Conservation (phyloP, 2,113 vertebrate species). For the Cercocebus atys region DNA sequence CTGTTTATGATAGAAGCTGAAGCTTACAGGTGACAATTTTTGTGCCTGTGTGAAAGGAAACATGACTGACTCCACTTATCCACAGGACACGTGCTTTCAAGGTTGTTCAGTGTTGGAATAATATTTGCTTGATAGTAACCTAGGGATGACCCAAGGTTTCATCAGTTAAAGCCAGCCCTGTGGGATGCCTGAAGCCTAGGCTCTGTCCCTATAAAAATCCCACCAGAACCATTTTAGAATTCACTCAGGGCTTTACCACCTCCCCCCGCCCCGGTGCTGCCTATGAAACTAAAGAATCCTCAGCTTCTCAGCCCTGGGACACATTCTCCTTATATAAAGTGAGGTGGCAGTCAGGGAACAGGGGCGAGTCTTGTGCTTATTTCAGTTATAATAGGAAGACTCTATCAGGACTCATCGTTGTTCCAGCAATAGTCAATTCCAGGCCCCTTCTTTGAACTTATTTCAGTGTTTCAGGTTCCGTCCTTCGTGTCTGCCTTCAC, state of each 20-base stretch:
- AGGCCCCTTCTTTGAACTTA: background rate
- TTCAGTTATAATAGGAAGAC: background rate
- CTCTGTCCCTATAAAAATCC: background rate
- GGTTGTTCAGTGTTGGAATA: conserved; percentile 34
- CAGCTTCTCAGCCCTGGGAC: background rate
- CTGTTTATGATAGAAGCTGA: background rate
- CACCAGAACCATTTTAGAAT: background rate
- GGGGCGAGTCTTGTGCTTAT: background rate
- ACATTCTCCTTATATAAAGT: background rate
- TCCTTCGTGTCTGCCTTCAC: background rate
- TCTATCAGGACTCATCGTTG: background rate
- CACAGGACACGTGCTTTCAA: background rate
- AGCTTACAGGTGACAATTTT: background rate
- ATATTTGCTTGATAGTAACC: background rate
- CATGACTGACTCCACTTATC: background rate
- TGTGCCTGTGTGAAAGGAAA: background rate
- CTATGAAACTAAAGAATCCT: background rate
- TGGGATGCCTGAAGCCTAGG: background rate
- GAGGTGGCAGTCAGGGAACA: background rate
- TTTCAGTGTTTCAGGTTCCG: background rate
- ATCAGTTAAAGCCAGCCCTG: background rate
- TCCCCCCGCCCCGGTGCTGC: background rate
- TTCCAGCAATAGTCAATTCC: background rate
- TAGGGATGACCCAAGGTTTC: background rate
- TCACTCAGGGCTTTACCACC: background rate